Evolutionary conservation across 2,113 vertebrate genomes (phyloP).

Genomic region (Rhea americana): DNA sequence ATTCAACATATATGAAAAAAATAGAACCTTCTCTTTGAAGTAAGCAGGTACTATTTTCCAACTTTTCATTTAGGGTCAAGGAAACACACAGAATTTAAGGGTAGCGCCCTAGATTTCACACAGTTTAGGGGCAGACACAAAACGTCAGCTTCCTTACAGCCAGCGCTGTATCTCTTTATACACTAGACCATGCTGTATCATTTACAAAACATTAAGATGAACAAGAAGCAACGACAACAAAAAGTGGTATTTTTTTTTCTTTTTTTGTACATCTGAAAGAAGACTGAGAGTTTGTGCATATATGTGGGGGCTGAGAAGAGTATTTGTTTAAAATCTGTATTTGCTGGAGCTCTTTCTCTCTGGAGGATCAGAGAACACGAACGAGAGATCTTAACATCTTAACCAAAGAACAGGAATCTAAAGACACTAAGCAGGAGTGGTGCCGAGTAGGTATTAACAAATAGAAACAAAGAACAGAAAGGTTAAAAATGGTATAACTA

Average conservation of each 20-base stretch:
- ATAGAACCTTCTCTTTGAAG: background rate
- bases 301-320: background rate
- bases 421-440: slow-evolving; percentile 1
- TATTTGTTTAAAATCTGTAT: slow-evolving; percentile 30
- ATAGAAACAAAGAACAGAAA: slow-evolving; percentile 23
- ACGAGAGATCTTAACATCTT: slow-evolving; percentile 36
- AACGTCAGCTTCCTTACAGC: background rate
- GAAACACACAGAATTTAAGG: background rate
- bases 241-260: background rate
- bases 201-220: background rate
- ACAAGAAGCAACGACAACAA: background rate
- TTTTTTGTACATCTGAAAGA: background rate
- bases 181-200: background rate
- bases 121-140: background rate
- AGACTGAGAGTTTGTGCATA: background rate
- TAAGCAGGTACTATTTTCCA: background rate
- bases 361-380: slow-evolving; percentile 30
- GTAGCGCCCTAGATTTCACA: background rate
- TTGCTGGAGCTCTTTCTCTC: slow-evolving; percentile 31
- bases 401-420: slow-evolving; percentile 25
- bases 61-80: background rate
- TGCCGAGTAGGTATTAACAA: slow-evolving; percentile 36
- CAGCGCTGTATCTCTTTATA: background rate
- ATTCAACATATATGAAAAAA: background rate
- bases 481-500: slow-evolving; percentile 33